Percentiles rank a stretch among this genome's conserved stretches.
phyloP scores from a whole-genome alignment of 2,113 vertebrate species.

The Sylvicapra grimmia region DNA sequence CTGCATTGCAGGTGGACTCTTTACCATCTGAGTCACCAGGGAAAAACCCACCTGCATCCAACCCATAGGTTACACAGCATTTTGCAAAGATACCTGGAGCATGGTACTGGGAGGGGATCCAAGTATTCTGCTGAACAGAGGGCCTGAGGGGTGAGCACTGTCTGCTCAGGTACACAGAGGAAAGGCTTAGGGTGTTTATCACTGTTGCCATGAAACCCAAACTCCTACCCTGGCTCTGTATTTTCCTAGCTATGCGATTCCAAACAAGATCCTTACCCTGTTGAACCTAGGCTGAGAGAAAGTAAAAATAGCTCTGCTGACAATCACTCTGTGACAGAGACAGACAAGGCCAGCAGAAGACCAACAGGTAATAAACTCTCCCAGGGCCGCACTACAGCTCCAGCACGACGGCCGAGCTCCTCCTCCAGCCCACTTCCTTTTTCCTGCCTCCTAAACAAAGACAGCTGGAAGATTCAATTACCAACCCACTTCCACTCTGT shows the following conservation, averaged over 20 bases:
- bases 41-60: not conserved
- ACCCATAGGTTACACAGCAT: not conserved
- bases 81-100: not conserved
- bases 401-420: not conserved
- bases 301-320: not conserved
- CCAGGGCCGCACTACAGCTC: not conserved
- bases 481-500: not conserved
- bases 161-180: not conserved
- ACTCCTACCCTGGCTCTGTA: not conserved
- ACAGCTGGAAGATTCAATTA: not conserved
- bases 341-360: not conserved
- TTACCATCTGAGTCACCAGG: not conserved
- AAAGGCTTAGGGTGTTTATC: not conserved
- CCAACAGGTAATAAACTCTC: not conserved
- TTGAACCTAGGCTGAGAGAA: not conserved
- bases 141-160: not conserved
- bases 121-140: not conserved
- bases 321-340: not conserved
- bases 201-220: not conserved
- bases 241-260: not conserved
- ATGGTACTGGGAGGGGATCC: not conserved
- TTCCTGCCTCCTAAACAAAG: not conserved
- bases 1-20: not conserved
- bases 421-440: not conserved
- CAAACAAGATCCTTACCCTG: not conserved